Conservation (phyloP, 2,797 vertebrate species). For the Sitta carolinensis region DNA sequence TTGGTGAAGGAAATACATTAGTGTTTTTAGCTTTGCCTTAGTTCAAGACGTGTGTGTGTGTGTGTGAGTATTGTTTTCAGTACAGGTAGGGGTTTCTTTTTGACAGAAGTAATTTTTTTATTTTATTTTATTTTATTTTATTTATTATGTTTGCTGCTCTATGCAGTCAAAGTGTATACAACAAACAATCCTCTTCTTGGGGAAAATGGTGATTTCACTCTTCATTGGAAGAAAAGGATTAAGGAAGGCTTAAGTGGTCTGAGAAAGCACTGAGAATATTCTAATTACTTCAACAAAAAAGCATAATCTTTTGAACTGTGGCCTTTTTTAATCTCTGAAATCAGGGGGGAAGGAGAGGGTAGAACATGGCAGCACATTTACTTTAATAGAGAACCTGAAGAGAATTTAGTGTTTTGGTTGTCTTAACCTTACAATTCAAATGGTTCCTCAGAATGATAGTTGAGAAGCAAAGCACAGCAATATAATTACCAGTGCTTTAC, state of each 20-base stretch:
- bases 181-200: not conserved
- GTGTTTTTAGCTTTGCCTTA: not conserved
- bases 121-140: no score
- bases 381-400: not conserved
- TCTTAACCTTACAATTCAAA: not conserved
- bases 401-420: not conserved
- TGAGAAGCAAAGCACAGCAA: not conserved
- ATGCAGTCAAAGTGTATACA: not conserved
- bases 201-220: not conserved
- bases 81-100: accelerated
- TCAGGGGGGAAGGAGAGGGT: not conserved
- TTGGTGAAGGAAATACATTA: not conserved
- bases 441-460: not conserved
- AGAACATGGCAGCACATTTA: not conserved
- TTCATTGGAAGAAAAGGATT: not conserved
- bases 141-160: not conserved
- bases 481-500: not conserved
- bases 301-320: not conserved
- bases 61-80: not conserved
- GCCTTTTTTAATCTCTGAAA: not conserved
- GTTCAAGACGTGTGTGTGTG: not conserved
- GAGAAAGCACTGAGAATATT: not conserved
- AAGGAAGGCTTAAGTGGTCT: not conserved
- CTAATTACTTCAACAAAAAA: not conserved
- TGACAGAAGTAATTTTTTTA: not conserved